Evolutionary conservation across 2,888 invertebrate genomes (phyloP), one percentile per base, ranked within the genome.

Genomic region (Troilus luridus): DNA sequence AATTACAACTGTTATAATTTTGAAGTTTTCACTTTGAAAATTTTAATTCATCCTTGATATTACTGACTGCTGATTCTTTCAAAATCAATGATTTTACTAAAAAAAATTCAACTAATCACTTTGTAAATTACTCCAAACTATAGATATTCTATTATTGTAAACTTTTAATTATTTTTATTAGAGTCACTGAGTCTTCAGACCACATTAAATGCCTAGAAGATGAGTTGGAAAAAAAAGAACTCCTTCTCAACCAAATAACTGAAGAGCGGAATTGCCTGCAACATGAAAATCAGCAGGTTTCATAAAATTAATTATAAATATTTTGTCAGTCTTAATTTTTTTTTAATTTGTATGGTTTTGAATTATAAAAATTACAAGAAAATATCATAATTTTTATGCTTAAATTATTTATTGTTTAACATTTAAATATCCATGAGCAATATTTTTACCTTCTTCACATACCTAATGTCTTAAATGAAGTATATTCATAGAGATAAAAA

Each of bases 221-320:
- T 17, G 6, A 19, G 19, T 77, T 77, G 17, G 41, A 77, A 77
- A 41, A 41, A 77, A 77, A 77, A 77, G 41, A 77, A 12, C 0
- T 9, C 21, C 41, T 77, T 27, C 72, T 77, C 14, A 17, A 8
- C 17, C 21, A 77, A 17, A 77, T 77, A 17, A 77, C 17, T 9
- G 41, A 77, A 27, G 72, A 77, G 8, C 72, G 24, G 19, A 41
- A 77, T 77, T 12, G 6, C 7, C 41, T 77, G 17, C 72, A 77
- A 14, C 27, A 17, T 77, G 72, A 77, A 77, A 77, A 77, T 77
- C 72, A 77, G 41, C 72, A 77, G 72, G 72, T 77, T 77, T 77
- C 19, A 27, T 77, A 77, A 27, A 64, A 72, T 27, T 62, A 62
- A 19, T 67, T 67, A 27, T 67, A 17, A 67, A 27, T 67, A 27